Percentiles rank a stretch among this genome's conserved stretches.
Conservation (phyloP, 2,797 vertebrate genomes). For the Darevskia mixta region DNA sequence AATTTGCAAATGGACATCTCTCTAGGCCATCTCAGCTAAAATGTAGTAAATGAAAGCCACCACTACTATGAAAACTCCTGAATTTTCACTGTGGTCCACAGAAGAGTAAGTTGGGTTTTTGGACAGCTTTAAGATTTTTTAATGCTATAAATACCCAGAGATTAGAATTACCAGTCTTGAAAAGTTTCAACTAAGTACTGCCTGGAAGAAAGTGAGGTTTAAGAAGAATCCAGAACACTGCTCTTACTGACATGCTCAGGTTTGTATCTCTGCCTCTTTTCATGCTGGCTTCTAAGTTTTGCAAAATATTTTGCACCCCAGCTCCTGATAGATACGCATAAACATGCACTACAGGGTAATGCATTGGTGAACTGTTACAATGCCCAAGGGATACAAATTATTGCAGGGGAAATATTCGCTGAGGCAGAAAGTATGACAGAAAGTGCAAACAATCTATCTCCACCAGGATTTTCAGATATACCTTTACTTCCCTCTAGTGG, state of each 20-base stretch:
- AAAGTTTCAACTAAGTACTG: background rate
- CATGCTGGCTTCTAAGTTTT: background rate
- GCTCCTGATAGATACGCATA: background rate
- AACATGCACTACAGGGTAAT: background rate
- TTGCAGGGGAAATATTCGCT: background rate
- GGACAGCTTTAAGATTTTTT: too few relatives aligned
- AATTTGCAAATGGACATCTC: too few relatives aligned
- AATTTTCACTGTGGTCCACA: too few relatives aligned
- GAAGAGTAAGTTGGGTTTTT: too few relatives aligned
- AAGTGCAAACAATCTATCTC: background rate
- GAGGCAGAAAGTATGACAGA: background rate
- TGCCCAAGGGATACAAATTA: background rate
- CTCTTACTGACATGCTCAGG: background rate
- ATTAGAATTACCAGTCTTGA: background rate
- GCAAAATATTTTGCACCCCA: background rate
- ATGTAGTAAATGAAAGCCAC: too few relatives aligned
- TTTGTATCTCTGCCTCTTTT: background rate
- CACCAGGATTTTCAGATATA: conserved; percentile 42
- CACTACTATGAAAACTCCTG: too few relatives aligned
- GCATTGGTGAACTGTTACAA: background rate
- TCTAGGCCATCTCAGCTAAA: too few relatives aligned
- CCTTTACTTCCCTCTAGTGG: conserved; percentile 69
- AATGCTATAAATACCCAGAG: background rate
- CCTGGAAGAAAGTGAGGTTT: background rate
- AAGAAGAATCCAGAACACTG: background rate